phyloP scores from a whole-genome alignment of 2,888 invertebrate species.

The Agrotis segetum region DNA sequence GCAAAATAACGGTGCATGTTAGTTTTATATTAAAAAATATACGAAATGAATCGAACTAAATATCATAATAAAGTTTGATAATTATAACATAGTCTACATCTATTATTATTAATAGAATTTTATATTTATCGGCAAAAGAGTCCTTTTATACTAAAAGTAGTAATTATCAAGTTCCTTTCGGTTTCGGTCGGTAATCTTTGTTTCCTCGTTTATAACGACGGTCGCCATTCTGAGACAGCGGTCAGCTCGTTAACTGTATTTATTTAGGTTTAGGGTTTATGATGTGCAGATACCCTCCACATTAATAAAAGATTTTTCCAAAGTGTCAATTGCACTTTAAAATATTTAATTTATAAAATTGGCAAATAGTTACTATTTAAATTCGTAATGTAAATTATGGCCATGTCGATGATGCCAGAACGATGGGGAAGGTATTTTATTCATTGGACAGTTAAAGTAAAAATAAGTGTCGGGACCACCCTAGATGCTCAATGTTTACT shows the following conservation, averaged over 20 bases:
- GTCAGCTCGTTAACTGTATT: slow-evolving; percentile 63
- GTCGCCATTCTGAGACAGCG: slow-evolving; percentile 55
- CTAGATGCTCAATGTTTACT: slow-evolving; percentile 62
- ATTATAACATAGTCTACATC: slow-evolving; percentile 48
- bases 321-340: slow-evolving; percentile 63
- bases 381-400: slow-evolving; percentile 46
- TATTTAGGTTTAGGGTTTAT: slow-evolving; percentile 69
- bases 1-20: slow-evolving; percentile 29
- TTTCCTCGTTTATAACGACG: slow-evolving; percentile 64
- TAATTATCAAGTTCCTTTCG: slow-evolving; percentile 56
- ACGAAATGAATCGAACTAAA: slow-evolving; percentile 55
- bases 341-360: slow-evolving; percentile 52
- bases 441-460: slow-evolving; percentile 50
- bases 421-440: slow-evolving; percentile 46
- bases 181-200: slow-evolving; percentile 49
- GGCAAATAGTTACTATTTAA: slow-evolving; percentile 56
- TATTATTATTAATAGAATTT: slow-evolving; percentile 56
- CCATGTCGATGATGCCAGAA: slow-evolving; percentile 35
- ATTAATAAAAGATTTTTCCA: slow-evolving; percentile 48
- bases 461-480: slow-evolving; percentile 58
- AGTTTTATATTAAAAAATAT: slow-evolving; percentile 45
- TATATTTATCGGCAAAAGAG: slow-evolving; percentile 40
- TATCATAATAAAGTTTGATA: slow-evolving; percentile 63
- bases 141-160: slow-evolving; percentile 37
- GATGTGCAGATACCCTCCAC: slow-evolving; percentile 69